phyloP scores from a whole-genome alignment of 2,888 invertebrate genomes.

The Andricus curvator region DNA sequence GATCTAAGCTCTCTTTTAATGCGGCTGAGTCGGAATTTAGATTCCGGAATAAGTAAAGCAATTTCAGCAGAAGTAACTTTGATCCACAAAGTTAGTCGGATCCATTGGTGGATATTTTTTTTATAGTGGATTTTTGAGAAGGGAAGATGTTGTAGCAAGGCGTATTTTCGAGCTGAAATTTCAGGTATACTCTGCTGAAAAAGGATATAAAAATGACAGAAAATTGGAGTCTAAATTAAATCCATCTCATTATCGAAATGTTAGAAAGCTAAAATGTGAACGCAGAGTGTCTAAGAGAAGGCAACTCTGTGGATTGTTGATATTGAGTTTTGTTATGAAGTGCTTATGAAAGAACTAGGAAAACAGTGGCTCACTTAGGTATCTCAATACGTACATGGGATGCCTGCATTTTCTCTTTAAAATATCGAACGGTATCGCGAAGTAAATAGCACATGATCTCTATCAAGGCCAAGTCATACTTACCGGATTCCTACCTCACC shows the following conservation, averaged over 20 bases:
- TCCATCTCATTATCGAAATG: conserved; percentile 44
- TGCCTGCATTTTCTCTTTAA: conserved; percentile 53
- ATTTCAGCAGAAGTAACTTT: conserved; percentile 32
- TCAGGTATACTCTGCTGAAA: conserved; percentile 33
- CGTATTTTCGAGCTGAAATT: background rate
- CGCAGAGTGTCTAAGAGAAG: conserved; percentile 37
- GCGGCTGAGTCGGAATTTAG: background rate
- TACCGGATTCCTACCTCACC: too few relatives aligned
- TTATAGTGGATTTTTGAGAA: conserved; percentile 26
- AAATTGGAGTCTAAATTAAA: conserved; percentile 45
- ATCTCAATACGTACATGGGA: conserved; percentile 40
- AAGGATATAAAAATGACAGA: conserved; percentile 40
- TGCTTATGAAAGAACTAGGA: conserved; percentile 49
- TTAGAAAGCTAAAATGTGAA: conserved; percentile 40
- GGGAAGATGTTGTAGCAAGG: background rate
- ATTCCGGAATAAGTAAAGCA: background rate
- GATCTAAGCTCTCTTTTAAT: conserved; percentile 3
- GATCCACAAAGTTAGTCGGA: background rate
- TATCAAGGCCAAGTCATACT: background rate
- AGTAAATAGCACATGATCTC: conserved; percentile 11
- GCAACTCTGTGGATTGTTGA: conserved; percentile 61
- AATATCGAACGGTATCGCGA: conserved; percentile 50
- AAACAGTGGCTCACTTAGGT: conserved; percentile 42
- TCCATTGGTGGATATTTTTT: background rate
- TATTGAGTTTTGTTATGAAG: conserved; percentile 68